Conservation (phyloP, 2,113 vertebrate genomes). For the Barbus barbus region DNA sequence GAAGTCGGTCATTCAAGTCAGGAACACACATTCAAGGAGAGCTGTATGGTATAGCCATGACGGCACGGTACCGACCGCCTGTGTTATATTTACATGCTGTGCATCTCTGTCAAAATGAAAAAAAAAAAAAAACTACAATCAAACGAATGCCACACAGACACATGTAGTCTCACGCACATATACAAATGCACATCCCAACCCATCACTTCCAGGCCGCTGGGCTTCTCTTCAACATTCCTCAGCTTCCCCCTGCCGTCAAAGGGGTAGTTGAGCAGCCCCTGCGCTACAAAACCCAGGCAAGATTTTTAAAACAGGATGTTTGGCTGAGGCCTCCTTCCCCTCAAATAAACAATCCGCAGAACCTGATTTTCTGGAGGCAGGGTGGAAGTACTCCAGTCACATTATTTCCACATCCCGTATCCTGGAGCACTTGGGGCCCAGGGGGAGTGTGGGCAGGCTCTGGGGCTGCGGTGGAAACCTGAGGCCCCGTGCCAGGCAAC, state of each 20-base stretch:
- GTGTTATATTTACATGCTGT: conserved; percentile 58
- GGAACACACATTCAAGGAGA: conserved; percentile 72
- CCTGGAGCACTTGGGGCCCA: conserved; percentile 67
- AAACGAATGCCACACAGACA: conserved; percentile 9
- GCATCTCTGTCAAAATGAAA: conserved; percentile 49
- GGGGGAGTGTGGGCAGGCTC: conserved; percentile 66
- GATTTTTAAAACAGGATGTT: conserved; percentile 90
- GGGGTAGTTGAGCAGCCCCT: conserved; percentile 70
- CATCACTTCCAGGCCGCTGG: conserved; percentile 64
- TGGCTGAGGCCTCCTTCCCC: conserved; percentile 85
- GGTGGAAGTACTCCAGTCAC: conserved; percentile 78
- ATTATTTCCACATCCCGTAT: conserved; percentile 79
- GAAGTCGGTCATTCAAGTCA: conserved; percentile 74
- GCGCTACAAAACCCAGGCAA: conserved; percentile 73
- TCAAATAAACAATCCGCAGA: conserved; percentile 91
- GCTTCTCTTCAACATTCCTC: conserved; percentile 76
- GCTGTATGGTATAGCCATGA: conserved; percentile 54
- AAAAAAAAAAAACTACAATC: conserved; percentile 52
- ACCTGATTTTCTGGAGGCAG: conserved; percentile 82
- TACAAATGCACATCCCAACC: conserved; percentile 38
- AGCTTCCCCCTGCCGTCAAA: conserved; percentile 70
- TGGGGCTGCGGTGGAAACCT: conserved; percentile 70
- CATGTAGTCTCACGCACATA: conserved; percentile 21
- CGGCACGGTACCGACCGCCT: conserved; percentile 7
- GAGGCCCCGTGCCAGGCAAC: conserved; percentile 68